A percentile compares a stretch with the other conserved stretches of the same genome.
phyloP scores from a whole-genome alignment of 2,113 vertebrate species.

The Typhlomys cinereus region DNA sequence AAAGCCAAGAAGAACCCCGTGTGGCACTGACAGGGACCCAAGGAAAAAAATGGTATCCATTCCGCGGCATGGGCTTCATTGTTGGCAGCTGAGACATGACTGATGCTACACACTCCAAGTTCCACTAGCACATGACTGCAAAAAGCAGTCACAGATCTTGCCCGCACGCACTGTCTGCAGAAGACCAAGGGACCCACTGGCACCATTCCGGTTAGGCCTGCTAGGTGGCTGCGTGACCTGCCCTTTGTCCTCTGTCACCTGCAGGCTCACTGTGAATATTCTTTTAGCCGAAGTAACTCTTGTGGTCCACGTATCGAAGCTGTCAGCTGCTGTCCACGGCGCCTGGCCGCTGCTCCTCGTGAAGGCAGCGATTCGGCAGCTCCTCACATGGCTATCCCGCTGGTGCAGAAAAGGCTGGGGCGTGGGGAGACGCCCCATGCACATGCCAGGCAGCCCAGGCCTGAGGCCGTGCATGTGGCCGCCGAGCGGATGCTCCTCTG shows the following conservation, averaged over 20 bases:
- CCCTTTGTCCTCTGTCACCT: not conserved
- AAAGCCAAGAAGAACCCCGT: not conserved
- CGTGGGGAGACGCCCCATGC: not conserved
- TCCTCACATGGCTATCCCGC: not conserved
- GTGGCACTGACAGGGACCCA: not conserved
- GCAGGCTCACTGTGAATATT: not conserved
- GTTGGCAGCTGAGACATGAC: not conserved
- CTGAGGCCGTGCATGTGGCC: not conserved
- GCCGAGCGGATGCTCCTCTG: not conserved
- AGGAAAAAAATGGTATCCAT: not conserved
- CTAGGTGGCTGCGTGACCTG: rapidly evolving
- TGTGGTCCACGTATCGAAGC: not conserved
- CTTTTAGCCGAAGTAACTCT: not conserved
- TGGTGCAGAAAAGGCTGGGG: not conserved
- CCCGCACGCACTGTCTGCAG: too few species aligned
- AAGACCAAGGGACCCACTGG: too few species aligned
- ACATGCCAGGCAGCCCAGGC: too few species aligned
- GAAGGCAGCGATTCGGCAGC: not conserved
- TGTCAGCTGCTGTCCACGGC: not conserved
- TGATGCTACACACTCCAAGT: not conserved
- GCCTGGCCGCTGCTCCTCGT: not conserved
- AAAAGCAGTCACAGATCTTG: not conserved
- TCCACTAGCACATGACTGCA: not conserved
- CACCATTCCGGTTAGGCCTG: too few species aligned
- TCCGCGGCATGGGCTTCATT: not conserved